phyloP scores from a whole-genome alignment of 2,113 vertebrate species.

The Pelobates fuscus region DNA sequence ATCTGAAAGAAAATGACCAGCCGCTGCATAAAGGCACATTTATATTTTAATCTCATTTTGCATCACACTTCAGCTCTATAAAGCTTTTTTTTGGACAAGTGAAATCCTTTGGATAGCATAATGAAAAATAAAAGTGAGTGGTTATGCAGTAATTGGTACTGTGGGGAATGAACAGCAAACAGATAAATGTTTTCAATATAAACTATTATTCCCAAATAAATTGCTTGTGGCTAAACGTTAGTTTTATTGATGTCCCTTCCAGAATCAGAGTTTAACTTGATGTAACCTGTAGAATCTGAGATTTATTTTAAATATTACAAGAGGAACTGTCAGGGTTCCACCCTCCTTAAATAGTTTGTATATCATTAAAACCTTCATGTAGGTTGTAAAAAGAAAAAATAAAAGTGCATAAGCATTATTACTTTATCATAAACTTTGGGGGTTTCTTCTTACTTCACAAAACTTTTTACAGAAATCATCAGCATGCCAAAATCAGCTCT shows the following conservation, averaged over 20 bases:
- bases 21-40: slow-evolving; percentile 54
- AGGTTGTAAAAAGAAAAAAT: too few relatives aligned
- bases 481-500: too few relatives aligned
- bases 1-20: slow-evolving; percentile 49
- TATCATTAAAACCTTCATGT: too few relatives aligned
- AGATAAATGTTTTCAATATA: slow-evolving; percentile 44
- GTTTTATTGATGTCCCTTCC: background rate
- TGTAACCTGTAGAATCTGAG: background rate
- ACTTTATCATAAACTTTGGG: too few relatives aligned
- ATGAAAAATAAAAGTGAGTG: slow-evolving; percentile 39
- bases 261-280: slow-evolving; percentile 4
- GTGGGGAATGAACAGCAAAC: slow-evolving; percentile 23
- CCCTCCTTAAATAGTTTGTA: too few relatives aligned
- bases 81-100: background rate
- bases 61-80: slow-evolving; percentile 42
- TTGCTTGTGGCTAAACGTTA: slow-evolving; percentile 22
- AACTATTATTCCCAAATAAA: slow-evolving; percentile 31
- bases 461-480: too few relatives aligned
- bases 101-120: slow-evolving; percentile 16
- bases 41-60: slow-evolving; percentile 54
- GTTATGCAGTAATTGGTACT: slow-evolving; percentile 42
- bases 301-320: too few relatives aligned
- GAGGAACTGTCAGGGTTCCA: too few relatives aligned
- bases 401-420: too few relatives aligned
- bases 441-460: too few relatives aligned